phyloP scores from a whole-genome alignment of 2,888 invertebrate species.

The Heliothis peltigera region DNA sequence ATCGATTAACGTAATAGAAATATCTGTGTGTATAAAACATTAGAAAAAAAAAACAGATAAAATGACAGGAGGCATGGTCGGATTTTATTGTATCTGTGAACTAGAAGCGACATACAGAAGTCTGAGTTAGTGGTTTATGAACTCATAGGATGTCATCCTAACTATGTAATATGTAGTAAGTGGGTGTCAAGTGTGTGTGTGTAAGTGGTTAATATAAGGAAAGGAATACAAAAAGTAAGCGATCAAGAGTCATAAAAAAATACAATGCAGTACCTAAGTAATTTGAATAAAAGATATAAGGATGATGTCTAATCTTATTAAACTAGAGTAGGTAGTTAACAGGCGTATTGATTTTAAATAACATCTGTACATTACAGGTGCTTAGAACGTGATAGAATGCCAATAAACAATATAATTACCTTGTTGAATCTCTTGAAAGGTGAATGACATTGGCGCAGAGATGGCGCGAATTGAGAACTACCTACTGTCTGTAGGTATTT shows the following conservation, averaged over 20 bases:
- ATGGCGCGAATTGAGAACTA: conserved; percentile 26
- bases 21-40: no score
- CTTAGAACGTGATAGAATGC: conserved; percentile 38
- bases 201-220: no score
- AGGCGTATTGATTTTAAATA: conserved; percentile 11
- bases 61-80: no score
- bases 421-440: conserved; percentile 32
- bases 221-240: background rate
- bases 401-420: conserved; percentile 43
- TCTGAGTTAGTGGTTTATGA: no score
- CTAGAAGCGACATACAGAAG: no score
- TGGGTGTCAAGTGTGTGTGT: no score
- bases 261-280: no score
- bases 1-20: no score
- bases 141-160: no score
- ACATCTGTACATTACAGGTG: conserved; percentile 16
- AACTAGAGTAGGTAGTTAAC: conserved; percentile 13
- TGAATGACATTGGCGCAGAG: conserved; percentile 50
- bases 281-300: background rate
- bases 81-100: no score
- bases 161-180: no score
- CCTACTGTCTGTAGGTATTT: conserved; percentile 37
- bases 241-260: background rate
- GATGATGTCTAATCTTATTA: background rate
- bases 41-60: no score